phyloP scores from a whole-genome alignment of 2,113 vertebrate genomes.

The Poeciliopsis turrubarensis region DNA sequence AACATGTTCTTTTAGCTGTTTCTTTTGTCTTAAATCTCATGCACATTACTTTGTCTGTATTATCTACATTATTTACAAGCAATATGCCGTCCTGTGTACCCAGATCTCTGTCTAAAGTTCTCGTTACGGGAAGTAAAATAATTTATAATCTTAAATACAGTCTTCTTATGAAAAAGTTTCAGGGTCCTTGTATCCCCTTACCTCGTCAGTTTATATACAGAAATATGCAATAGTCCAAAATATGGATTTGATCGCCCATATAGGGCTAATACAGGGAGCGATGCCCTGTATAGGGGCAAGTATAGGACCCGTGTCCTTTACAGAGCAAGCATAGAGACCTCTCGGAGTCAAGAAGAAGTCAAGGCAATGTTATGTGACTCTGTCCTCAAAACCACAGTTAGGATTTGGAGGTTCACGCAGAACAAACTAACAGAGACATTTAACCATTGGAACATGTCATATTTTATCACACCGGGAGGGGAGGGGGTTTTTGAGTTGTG shows the following conservation, averaged over 20 bases:
- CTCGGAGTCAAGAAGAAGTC: constrained; percentile 90
- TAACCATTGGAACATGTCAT: constrained; percentile 78
- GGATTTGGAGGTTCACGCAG: constrained; percentile 85
- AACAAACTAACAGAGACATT: constrained; percentile 80
- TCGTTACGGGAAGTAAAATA: constrained; percentile 96
- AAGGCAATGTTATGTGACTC: constrained; percentile 92
- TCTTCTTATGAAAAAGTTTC: constrained; percentile 96
- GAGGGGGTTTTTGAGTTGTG: background rate
- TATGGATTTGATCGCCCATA: constrained; percentile 92
- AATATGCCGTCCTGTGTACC: constrained; percentile 96
- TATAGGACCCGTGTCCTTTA: constrained; percentile 77
- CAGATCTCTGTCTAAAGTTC: constrained; percentile 93
- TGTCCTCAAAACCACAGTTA: constrained; percentile 83
- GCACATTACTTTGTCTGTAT: constrained; percentile 92
- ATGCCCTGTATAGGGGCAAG: constrained; percentile 70
- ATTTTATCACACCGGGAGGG: constrained; percentile 74
- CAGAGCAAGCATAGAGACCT: constrained; percentile 86
- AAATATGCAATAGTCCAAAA: constrained; percentile 95
- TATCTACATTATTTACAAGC: constrained; percentile 99
- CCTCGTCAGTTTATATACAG: constrained; percentile 93
- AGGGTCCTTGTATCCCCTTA: constrained; percentile 90
- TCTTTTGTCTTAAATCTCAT: constrained; percentile 95
- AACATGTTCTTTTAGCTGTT: constrained; percentile 88
- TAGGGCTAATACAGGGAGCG: constrained; percentile 85
- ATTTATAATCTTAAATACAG: constrained; percentile 95